These are phyloP conservation scores for Plecturocebus donacophilus DNA, from an alignment of 2,113 vertebrate species.

Conservation along the genomic window DNA sequence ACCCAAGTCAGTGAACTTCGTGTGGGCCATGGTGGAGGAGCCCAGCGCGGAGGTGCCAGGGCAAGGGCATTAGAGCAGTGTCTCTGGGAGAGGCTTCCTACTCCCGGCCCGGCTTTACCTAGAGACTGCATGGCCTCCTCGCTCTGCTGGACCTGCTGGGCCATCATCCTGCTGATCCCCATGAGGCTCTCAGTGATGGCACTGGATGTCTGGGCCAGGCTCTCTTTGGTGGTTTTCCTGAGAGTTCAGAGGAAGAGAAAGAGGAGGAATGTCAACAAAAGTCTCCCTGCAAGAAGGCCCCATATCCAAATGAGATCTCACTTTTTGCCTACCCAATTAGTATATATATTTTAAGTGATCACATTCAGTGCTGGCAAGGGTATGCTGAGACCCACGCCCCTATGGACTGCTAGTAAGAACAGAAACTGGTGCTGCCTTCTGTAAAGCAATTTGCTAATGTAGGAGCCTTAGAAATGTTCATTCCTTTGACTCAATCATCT, in stretches of 20 bases:
- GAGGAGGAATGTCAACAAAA: conserved; percentile 41
- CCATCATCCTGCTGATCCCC: conserved; percentile 98
- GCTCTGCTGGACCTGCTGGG: conserved; percentile 96
- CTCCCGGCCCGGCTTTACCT: conserved; percentile 81
- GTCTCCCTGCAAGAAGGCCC: not conserved
- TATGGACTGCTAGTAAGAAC: rapidly evolving
- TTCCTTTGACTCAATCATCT: not conserved
- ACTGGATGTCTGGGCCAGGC: conserved; percentile 92
- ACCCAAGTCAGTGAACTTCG: not conserved
- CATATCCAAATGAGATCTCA: not conserved
- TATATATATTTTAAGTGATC: rapidly evolving
- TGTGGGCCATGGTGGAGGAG: too few relatives aligned
- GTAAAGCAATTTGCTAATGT: not conserved
- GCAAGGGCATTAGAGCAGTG: rapidly evolving
- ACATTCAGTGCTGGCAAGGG: not conserved
- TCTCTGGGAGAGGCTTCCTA: not conserved
- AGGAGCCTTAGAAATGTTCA: not conserved
- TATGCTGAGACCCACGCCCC: rapidly evolving
- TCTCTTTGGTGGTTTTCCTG: conserved; percentile 93
- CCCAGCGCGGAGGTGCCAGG: rapidly evolving
- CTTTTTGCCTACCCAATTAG: not conserved
- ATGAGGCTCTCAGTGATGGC: conserved; percentile 96
- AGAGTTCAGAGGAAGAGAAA: conserved; percentile 6
- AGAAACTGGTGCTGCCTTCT: rapidly evolving
- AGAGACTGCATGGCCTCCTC: conserved; percentile 93